These are phyloP conservation scores for Epistrophe grossulariae DNA, from an alignment of 2,888 invertebrate genomes.

Conservation along the genomic window DNA sequence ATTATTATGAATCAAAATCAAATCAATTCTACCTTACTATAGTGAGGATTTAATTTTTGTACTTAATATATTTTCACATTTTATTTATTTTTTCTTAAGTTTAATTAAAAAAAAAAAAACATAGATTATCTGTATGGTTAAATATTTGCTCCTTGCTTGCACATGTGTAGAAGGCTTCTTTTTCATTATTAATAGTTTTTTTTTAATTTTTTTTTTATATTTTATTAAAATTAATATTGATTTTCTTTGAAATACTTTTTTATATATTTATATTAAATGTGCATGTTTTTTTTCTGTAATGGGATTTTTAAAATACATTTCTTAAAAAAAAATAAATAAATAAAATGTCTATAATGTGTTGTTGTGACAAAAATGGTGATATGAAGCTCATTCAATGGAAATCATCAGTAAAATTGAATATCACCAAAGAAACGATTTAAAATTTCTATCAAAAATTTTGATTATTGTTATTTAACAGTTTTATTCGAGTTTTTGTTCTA, in stretches of 20 bases:
- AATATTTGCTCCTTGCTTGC: slow-evolving; percentile 70
- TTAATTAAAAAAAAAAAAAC: slow-evolving; percentile 31
- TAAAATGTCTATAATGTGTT: background rate
- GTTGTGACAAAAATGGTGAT: slow-evolving; percentile 20
- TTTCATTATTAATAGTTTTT: slow-evolving; percentile 32
- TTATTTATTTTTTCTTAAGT: slow-evolving; percentile 33
- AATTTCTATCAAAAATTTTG: no score
- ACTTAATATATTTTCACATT: slow-evolving; percentile 34
- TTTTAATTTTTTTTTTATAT: background rate
- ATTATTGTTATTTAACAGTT: no score
- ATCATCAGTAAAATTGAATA: no score
- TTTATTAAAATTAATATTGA: slow-evolving; percentile 16
- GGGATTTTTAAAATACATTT: slow-evolving; percentile 41
- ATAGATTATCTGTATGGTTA: slow-evolving; percentile 43
- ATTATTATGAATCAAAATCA: slow-evolving; percentile 38
- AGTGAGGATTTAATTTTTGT: slow-evolving; percentile 68
- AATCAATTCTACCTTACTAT: slow-evolving; percentile 76
- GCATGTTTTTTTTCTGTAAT: slow-evolving; percentile 68
- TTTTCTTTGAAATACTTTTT: slow-evolving; percentile 15
- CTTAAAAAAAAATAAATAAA: slow-evolving; percentile 16
- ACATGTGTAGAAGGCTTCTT: slow-evolving; percentile 73
- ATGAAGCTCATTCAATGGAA: background rate
- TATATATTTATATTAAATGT: slow-evolving; percentile 54
- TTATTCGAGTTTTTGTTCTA: no score
- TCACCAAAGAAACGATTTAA: no score